Evolutionary conservation across 2,113 vertebrate genomes (phyloP).

Genomic region (Hippoglossus stenolepis): DNA sequence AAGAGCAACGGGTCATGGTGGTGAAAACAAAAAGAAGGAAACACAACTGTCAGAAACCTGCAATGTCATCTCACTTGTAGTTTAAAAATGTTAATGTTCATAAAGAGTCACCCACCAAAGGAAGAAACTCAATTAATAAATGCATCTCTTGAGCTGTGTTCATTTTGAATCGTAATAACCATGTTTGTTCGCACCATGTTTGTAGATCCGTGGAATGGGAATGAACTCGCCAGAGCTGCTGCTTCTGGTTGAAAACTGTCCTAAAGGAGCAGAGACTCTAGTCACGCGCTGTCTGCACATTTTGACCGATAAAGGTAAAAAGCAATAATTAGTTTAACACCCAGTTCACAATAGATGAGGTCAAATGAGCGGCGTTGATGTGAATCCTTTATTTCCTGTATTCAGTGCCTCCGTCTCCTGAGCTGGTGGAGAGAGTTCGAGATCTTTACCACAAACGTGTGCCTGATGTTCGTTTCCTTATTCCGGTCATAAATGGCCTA

Average conservation of each 20-base stretch:
- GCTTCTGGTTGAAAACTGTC: constrained; percentile 94
- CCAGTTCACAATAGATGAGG: background rate
- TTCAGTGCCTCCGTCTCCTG: constrained; percentile 92
- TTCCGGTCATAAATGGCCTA: constrained; percentile 95
- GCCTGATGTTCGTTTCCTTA: constrained; percentile 93
- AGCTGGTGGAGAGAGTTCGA: constrained; percentile 93
- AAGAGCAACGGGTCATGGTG: background rate
- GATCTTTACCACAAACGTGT: constrained; percentile 97
- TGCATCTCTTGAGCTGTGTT: background rate
- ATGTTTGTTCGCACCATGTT: background rate
- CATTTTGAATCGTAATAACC: background rate
- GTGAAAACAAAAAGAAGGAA: background rate
- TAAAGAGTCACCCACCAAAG: background rate
- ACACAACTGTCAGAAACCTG: too few relatives aligned
- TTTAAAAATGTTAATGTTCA: background rate
- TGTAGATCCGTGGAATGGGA: constrained; percentile 94
- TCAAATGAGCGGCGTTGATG: background rate
- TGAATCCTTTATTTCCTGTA: background rate
- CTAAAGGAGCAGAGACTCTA: constrained; percentile 94
- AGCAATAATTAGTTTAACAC: background rate
- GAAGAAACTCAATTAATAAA: background rate
- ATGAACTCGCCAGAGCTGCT: constrained; percentile 96
- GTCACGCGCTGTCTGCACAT: constrained; percentile 96
- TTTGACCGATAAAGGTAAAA: constrained; percentile 93
- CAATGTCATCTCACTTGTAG: background rate